Percentiles rank a stretch among this genome's conserved stretches.
These are phyloP conservation scores for Musca domestica DNA, from an alignment of 1,140 invertebrate species.

Conservation along the genomic window DNA sequence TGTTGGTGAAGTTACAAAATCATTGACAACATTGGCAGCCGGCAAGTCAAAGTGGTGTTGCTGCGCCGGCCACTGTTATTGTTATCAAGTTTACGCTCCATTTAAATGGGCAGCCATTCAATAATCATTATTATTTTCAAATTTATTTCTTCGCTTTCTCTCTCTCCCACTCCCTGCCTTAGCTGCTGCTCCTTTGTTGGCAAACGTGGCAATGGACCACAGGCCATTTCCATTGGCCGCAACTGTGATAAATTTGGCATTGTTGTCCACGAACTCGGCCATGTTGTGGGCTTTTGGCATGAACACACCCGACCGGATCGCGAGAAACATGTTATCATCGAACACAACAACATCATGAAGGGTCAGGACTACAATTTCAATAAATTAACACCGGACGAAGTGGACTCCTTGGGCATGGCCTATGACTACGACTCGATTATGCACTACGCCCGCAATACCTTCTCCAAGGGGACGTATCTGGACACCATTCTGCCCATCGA, in stretches of 20 bases:
- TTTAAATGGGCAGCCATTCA: constrained; percentile 13
- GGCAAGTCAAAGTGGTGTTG: too few species aligned
- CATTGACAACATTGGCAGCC: not conserved
- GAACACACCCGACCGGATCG: constrained; percentile 97
- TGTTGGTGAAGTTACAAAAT: not conserved
- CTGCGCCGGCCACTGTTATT: not conserved
- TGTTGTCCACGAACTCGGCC: constrained; percentile 97
- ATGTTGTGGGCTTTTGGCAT: constrained; percentile 97
- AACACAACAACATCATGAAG: constrained; percentile 93
- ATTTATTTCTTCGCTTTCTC: constrained; percentile 5
- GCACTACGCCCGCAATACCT: constrained; percentile 98
- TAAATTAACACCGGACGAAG: constrained; percentile 91
- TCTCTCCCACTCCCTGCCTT: not conserved
- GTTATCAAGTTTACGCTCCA: constrained; percentile 21
- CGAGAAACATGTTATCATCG: constrained; percentile 90
- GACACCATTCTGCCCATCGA: constrained; percentile 93
- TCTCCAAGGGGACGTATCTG: constrained; percentile 91
- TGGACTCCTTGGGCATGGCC: constrained; percentile 88
- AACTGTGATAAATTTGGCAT: constrained; percentile 99
- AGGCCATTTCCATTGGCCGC: constrained; percentile 98
- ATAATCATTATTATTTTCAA: constrained; percentile 1
- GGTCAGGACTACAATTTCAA: constrained; percentile 99
- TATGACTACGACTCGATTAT: constrained; percentile 99
- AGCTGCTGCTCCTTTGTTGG: constrained; percentile 99
- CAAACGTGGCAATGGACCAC: constrained; percentile 92